These are phyloP conservation scores for Halichoerus grypus DNA, from an alignment of 2,113 vertebrate genomes.

Conservation along the genomic window DNA sequence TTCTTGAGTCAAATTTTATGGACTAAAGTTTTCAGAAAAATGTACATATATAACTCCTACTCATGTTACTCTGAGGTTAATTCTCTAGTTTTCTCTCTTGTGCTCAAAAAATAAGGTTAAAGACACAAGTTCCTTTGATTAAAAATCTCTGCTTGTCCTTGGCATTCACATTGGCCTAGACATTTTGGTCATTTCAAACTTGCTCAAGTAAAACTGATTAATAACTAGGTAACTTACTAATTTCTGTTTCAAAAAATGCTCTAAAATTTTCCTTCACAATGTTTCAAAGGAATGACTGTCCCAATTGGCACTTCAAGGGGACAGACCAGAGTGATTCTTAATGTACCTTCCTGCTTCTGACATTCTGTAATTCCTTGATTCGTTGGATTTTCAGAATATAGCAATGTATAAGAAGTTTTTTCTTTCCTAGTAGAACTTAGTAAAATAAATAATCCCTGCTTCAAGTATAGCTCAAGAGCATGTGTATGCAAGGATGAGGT, in stretches of 20 bases:
- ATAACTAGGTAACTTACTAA: background rate
- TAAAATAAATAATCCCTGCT: slow-evolving; percentile 42
- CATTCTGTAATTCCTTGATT: background rate
- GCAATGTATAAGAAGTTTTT: background rate
- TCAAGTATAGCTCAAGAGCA: background rate
- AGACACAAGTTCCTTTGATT: background rate
- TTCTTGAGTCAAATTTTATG: slow-evolving; percentile 46
- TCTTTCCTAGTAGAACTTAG: background rate
- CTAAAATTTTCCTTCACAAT: slow-evolving; percentile 3
- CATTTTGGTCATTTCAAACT: slow-evolving; percentile 27
- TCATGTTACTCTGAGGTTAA: background rate
- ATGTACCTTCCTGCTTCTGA: background rate
- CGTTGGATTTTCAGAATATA: slow-evolving; percentile 36
- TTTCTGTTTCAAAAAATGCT: slow-evolving; percentile 21
- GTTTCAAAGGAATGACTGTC: slow-evolving; percentile 43
- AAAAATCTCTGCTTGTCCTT: slow-evolving; percentile 44
- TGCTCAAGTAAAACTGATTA: slow-evolving; percentile 37
- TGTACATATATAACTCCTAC: background rate
- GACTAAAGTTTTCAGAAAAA: slow-evolving; percentile 34
- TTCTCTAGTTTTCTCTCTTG: slow-evolving; percentile 2
- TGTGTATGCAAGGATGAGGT: background rate
- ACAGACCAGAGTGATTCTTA: slow-evolving; percentile 13
- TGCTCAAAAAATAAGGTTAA: slow-evolving; percentile 39
- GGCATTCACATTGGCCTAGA: slow-evolving; percentile 21
- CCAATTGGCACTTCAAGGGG: background rate